A percentile compares a stretch with the other conserved stretches of the same genome.
Conservation (phyloP, 1,140 invertebrate species). For the Trichonephila clavata region DNA sequence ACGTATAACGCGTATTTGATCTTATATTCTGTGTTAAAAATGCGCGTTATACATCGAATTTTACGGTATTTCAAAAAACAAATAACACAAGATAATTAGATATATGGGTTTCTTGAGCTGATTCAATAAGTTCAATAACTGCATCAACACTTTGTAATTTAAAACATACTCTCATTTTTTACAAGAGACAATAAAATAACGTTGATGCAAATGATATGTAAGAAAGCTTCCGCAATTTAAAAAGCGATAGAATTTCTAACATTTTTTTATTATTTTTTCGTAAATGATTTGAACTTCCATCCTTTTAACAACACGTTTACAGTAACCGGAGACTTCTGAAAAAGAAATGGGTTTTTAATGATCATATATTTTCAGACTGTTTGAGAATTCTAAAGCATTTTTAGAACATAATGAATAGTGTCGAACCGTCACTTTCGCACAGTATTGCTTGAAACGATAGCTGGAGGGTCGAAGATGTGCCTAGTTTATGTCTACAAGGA, state of each 20-base stretch:
- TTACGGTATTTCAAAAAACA: no score
- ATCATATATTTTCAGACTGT: not conserved
- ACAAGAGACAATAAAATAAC: not conserved
- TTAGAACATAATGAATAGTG: slow-evolving; percentile 23
- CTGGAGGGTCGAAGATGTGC: not conserved
- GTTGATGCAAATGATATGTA: not conserved
- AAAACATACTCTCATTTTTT: not conserved
- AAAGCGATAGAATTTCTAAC: not conserved
- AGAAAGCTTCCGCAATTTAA: not conserved
- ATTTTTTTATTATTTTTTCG: not conserved
- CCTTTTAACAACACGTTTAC: not conserved
- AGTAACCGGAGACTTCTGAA: not conserved
- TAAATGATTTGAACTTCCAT: slow-evolving; percentile 6
- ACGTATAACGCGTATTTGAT: no score
- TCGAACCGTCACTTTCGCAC: not conserved
- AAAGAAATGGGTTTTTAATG: not conserved
- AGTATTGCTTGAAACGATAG: not conserved
- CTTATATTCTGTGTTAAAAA: no score
- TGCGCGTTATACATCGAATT: no score
- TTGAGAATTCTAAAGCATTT: slow-evolving; percentile 4
- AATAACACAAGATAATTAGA: no score
- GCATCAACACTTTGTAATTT: not conserved
- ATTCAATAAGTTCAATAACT: not conserved
- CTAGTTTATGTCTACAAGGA: slow-evolving; percentile 14
- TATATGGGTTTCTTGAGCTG: no score